These are phyloP conservation scores for Acomys russatus DNA, from an alignment of 2,797 vertebrate species.

Conservation along the genomic window DNA sequence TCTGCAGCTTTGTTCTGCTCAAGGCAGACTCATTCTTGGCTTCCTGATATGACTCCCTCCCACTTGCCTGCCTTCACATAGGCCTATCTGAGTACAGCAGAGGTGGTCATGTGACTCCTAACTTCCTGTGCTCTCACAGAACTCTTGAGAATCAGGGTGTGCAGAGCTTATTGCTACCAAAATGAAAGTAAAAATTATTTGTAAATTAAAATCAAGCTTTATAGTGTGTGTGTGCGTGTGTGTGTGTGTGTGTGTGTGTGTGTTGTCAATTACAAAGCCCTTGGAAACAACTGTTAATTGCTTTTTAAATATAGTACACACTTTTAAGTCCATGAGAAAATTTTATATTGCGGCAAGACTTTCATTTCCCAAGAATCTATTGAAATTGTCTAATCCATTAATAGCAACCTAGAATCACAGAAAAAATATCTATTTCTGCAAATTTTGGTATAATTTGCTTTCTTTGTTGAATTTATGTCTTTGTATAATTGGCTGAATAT, in stretches of 20 bases:
- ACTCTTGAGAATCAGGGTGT: neutral
- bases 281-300: conserved; percentile 6
- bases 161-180: neutral
- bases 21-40: neutral
- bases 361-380: conserved; percentile 26
- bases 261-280: neutral
- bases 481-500: neutral
- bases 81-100: neutral
- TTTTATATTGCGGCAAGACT: conserved; percentile 25
- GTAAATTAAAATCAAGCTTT: neutral
- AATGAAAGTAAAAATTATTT: conserved; percentile 25
- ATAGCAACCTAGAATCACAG: neutral
- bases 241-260: neutral
- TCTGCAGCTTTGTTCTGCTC: neutral
- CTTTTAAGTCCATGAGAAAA: neutral
- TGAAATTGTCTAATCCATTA: conserved; percentile 27
- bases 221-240: neutral
- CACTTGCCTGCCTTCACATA: neutral
- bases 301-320: neutral
- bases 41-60: conserved; percentile 1
- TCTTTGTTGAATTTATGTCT: neutral
- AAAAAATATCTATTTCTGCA: neutral
- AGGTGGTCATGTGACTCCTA: neutral
- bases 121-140: neutral
- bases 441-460: neutral